Percentiles rank a stretch among this genome's conserved stretches.
Conservation (phyloP, 1,140 invertebrate species). For the Drosophila oshimai region DNA sequence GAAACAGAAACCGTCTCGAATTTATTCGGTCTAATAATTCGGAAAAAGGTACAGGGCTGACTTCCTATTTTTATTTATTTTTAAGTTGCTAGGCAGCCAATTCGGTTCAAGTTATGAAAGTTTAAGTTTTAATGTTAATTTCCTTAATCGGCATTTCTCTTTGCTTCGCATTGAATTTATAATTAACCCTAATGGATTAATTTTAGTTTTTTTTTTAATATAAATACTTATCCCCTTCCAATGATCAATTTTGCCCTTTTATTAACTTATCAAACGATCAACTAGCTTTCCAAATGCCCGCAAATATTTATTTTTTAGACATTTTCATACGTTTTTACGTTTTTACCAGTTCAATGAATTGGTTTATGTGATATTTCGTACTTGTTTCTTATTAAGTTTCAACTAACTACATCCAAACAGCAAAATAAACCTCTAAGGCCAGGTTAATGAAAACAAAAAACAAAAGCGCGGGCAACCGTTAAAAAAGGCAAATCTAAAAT, state of each 20-base stretch:
- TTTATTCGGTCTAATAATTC: too few relatives aligned
- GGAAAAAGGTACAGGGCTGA: too few relatives aligned
- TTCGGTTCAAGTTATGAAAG: too few relatives aligned
- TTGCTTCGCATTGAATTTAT: too few relatives aligned
- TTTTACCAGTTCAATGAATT: constrained; percentile 1
- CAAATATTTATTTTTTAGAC: not conserved
- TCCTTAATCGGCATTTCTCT: too few relatives aligned
- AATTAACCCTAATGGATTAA: too few relatives aligned
- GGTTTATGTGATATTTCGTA: constrained; percentile 22
- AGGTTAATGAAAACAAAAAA: not conserved
- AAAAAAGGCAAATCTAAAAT: not conserved
- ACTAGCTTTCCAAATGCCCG: not conserved
- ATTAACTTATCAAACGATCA: not conserved
- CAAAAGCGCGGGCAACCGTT: not conserved
- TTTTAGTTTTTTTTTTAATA: too few relatives aligned
- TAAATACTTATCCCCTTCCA: too few relatives aligned
- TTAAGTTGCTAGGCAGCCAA: too few relatives aligned
- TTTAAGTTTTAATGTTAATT: too few relatives aligned
- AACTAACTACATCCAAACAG: not conserved
- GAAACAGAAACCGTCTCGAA: too few relatives aligned
- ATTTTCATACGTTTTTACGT: not conserved
- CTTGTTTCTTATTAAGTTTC: not conserved
- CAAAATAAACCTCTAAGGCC: not conserved
- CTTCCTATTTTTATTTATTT: too few relatives aligned
- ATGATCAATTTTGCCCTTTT: not conserved